Evolutionary conservation across 2,888 invertebrate species (phyloP).

Genomic region (Steromphala cineraria): DNA sequence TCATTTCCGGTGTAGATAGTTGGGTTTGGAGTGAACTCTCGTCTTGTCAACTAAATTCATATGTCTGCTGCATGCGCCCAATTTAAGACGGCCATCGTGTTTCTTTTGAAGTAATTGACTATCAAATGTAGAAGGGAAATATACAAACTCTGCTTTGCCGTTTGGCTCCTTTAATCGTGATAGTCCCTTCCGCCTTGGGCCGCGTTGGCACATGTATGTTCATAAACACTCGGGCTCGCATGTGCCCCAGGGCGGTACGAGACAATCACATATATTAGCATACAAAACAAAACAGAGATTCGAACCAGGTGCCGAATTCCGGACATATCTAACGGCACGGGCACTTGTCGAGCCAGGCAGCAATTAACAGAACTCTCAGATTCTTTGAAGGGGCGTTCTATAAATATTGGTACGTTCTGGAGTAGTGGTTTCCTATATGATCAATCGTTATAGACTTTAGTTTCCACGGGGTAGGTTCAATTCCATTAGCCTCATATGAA

Average conservation of each 20-base stretch:
- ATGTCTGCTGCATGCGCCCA: slow-evolving; percentile 1
- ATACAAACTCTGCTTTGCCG: neutral
- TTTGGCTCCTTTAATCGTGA: neutral
- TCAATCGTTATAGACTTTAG: too few relatives aligned
- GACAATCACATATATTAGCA: slow-evolving; percentile 12
- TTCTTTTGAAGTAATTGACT: slow-evolving; percentile 21
- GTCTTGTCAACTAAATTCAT: neutral
- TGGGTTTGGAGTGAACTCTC: neutral
- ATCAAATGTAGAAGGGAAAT: slow-evolving; percentile 19
- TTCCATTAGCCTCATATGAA: too few relatives aligned
- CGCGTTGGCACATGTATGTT: neutral
- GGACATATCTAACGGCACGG: neutral
- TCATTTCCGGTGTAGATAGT: neutral
- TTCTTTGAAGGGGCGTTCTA: too few relatives aligned
- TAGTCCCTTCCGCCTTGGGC: neutral
- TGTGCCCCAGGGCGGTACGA: neutral
- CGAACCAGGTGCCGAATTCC: slow-evolving; percentile 11
- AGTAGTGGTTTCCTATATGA: too few relatives aligned
- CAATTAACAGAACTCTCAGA: too few relatives aligned
- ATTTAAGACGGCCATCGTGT: neutral
- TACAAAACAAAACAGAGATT: slow-evolving; percentile 19
- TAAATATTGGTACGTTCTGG: too few relatives aligned
- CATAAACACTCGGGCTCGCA: neutral
- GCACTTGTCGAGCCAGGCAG: too few relatives aligned
- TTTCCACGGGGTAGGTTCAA: too few relatives aligned